Base-by-base conservation (phyloP, 1,140 invertebrate species). In the Drosophila kohkoa region DNA sequence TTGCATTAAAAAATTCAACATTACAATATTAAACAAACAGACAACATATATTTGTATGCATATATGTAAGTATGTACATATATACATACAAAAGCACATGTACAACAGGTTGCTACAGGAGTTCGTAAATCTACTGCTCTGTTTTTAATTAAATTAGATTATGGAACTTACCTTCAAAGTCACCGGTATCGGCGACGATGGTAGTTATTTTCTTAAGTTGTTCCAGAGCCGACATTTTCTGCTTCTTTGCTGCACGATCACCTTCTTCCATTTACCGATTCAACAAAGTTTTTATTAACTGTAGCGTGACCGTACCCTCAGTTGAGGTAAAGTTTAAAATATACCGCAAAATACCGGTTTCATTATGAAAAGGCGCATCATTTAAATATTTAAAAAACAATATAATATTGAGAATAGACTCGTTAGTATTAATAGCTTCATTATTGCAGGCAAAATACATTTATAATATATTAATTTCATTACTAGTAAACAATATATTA, bases 171-270 rank as follows among this genome's bases (percentile, higher is more conserved):
- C 66, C 66, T 52, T 99, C 96, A 94, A 99, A 99, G 93, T 99
- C 99, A 35, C 99, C 98, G 72, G 98, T 99, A 92, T 99, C 99
- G 15, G 99, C 99, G 28, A 99, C 99, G 35, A 99, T 98, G 6
- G 95, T 96, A 1, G 98, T 99, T 73, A 96, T 93, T 72, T 95
- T 93, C 92, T 99, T 99, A 11, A 99, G 93, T 16, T 71, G 51
- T 64, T 63, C 49, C 11, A 81, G 49, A 16, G 80, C 81, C 48
- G 81, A 82, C 81, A 81, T 83, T 16, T 67, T 85, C 13, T 48
- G 49, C 45, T 77, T 85, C 45, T 85, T 83, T 1, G 6, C 10
- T 15, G 46, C 13, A 43, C 75, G 68, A 85, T 85, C 81, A 65
- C 81, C 76, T 69, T 66, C 77, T 73, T 69, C 77, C 81, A 86